Percentiles rank a stretch among this genome's conserved stretches.
Evolutionary conservation across 2,888 invertebrate genomes (phyloP).

Genomic region (Gastrophysa polygoni): DNA sequence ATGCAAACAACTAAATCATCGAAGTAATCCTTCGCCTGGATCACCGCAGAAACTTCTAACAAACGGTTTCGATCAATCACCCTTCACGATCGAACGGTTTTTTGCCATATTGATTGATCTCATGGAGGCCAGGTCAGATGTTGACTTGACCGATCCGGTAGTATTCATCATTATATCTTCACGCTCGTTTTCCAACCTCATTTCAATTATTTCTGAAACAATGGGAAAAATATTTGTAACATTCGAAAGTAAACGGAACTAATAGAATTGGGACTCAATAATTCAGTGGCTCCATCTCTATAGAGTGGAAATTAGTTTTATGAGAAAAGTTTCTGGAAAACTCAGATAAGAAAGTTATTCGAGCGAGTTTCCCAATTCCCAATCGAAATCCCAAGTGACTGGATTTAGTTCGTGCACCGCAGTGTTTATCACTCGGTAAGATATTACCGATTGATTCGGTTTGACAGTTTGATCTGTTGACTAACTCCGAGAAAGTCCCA

Average conservation of each 20-base stretch:
- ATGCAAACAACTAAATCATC: too few species aligned
- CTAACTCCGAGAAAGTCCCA: neutral
- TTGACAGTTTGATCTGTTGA: conserved; percentile 1
- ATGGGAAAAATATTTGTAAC: neutral
- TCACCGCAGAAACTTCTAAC: too few species aligned
- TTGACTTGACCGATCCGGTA: too few species aligned
- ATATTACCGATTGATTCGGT: conserved; percentile 1
- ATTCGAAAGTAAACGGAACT: neutral
- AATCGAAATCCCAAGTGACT: neutral
- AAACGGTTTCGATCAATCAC: too few species aligned
- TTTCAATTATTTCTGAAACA: neutral
- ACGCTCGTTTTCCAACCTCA: too few species aligned
- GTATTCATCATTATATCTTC: too few species aligned
- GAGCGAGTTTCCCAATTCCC: neutral
- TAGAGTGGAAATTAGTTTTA: neutral
- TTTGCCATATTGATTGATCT: too few species aligned
- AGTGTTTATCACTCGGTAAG: conserved; percentile 1
- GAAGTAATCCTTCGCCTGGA: too few species aligned
- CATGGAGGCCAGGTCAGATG: too few species aligned
- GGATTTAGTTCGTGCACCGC: neutral
- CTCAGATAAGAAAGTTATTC: conserved; percentile 1
- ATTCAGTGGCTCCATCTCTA: neutral
- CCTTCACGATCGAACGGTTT: too few species aligned
- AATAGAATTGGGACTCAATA: neutral
- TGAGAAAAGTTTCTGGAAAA: conserved; percentile 1